Evolutionary conservation across 2,797 vertebrate genomes (phyloP).

Genomic region (Remorina albescens): DNA sequence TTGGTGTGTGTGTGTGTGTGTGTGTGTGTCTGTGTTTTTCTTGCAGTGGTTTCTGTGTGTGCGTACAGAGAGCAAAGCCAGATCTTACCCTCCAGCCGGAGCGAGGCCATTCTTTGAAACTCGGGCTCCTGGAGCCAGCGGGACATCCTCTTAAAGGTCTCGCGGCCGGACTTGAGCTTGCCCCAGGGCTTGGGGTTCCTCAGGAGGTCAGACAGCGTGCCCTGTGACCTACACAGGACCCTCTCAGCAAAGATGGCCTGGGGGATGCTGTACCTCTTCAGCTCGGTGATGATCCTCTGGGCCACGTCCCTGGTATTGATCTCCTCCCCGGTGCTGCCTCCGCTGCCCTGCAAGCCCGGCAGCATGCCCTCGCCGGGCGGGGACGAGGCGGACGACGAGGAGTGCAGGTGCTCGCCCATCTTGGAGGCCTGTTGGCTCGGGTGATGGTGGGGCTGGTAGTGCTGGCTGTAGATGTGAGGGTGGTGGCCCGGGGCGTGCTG

Average conservation of each 20-base stretch:
- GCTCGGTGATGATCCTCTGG: conserved; percentile 89
- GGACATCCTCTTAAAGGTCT: conserved; percentile 92
- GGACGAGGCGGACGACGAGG: conserved; percentile 74
- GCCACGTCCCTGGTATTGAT: conserved; percentile 91
- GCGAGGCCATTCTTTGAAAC: conserved; percentile 90
- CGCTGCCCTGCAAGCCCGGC: conserved; percentile 69
- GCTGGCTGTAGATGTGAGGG: conserved; percentile 84
- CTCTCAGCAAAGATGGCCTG: conserved; percentile 91
- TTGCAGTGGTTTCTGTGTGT: conserved; percentile 55
- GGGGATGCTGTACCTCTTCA: conserved; percentile 91
- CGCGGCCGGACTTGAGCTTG: conserved; percentile 90
- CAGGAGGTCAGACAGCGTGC: conserved; percentile 90
- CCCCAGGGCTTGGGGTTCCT: conserved; percentile 92
- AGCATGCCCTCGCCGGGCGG: conserved; percentile 80
- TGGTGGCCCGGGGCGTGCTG: conserved; percentile 83
- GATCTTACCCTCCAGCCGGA: conserved; percentile 90
- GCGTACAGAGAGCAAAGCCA: conserved; percentile 57
- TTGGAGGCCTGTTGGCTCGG: conserved; percentile 83
- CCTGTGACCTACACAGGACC: conserved; percentile 89
- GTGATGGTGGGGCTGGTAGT: conserved; percentile 85
- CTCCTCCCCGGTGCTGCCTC: conserved; percentile 81
- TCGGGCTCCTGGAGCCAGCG: conserved; percentile 91
- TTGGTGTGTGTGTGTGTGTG: no score
- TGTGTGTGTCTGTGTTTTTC: no score
- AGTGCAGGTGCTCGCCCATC: conserved; percentile 82